Evolutionary conservation across 2,797 vertebrate genomes (phyloP), one percentile per base, ranked within the genome.

Genomic region (Thaleichthys pacificus): DNA sequence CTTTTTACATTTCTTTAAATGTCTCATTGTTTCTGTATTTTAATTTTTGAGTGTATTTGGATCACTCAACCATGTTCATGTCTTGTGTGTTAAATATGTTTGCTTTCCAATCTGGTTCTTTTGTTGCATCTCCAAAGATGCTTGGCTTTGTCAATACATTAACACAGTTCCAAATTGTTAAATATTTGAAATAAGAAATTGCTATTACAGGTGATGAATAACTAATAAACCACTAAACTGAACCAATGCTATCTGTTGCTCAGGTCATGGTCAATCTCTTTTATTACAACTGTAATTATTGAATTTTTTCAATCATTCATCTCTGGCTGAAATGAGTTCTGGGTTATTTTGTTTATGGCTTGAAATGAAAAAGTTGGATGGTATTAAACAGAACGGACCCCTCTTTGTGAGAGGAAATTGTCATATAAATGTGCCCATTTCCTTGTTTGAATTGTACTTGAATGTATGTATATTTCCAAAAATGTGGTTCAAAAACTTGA

Each of bases 371-470:
- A 14, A 4, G 62, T 35, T 64, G 30, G 30, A 38, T 64, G 32
- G 62, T 19, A 19, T 35, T 9, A 64, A 64, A 64, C 6, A 21
- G 15, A 64, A 35, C 32, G n/a, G 62, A 42, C 19, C 4, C 17
- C 62, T 35, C 30, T 64, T 35, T 35, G 30, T 64, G 35, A 64
- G 32, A 30, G 61, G 62, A 64, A 62, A 30, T 30, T 62, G 26
- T n/a, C 62, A 21, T 38, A 35, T 19, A 21, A 9, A 38, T 64
- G 28, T 24, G 15, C 38, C 22, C 15, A 22, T 66, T 51, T 66
- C 38, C 65, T 51, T 66, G 63, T 21, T 22, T 66, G 5, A 66
- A 47, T 65, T 32, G 63, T 14, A 66, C 64, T 66, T 21, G 38
- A 22, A 64, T 5, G 7, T 28, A 30, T 63, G 15, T 28, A 7